phyloP scores from a whole-genome alignment of 1,140 invertebrate genomes.

The Bombus waltoni region DNA sequence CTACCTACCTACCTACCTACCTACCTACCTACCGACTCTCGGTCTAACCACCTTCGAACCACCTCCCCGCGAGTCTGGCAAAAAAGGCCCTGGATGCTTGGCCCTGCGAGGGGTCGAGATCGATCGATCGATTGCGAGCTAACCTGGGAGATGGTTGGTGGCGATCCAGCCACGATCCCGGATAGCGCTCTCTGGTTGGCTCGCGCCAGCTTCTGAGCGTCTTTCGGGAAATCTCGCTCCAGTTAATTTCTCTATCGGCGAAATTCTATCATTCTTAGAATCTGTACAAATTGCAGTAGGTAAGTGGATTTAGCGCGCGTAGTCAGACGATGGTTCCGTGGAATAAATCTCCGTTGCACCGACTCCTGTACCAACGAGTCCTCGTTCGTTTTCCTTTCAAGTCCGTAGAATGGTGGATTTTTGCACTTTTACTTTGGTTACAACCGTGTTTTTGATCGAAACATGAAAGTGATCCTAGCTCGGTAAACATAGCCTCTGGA shows the following conservation, averaged over 20 bases:
- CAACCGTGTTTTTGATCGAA: too few species aligned
- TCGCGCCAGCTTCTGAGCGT: background rate
- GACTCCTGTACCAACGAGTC: too few species aligned
- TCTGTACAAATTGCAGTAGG: too few species aligned
- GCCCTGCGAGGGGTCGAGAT: conserved; percentile 51
- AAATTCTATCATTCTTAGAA: background rate
- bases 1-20: conserved; percentile 37
- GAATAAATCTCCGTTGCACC: too few species aligned
- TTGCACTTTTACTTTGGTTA: too few species aligned
- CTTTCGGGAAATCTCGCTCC: background rate
- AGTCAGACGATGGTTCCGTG: too few species aligned
- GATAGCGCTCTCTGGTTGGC: background rate
- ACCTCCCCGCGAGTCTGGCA: conserved; percentile 40
- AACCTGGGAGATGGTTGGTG: conserved; percentile 12
- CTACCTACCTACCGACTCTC: background rate
- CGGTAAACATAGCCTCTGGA: too few species aligned
- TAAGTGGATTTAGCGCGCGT: too few species aligned
- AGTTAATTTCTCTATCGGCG: background rate
- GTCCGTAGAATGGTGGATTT: too few species aligned
- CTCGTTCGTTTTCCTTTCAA: too few species aligned
- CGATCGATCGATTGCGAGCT: conserved; percentile 55
- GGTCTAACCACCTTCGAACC: conserved; percentile 51
- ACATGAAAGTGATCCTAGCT: too few species aligned
- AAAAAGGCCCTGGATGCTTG: conserved; percentile 45
- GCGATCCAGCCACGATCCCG: conserved; percentile 14